These are phyloP conservation scores for Pseudeuparius sepicola DNA, from an alignment of 2,888 invertebrate genomes.

Conservation along the genomic window DNA sequence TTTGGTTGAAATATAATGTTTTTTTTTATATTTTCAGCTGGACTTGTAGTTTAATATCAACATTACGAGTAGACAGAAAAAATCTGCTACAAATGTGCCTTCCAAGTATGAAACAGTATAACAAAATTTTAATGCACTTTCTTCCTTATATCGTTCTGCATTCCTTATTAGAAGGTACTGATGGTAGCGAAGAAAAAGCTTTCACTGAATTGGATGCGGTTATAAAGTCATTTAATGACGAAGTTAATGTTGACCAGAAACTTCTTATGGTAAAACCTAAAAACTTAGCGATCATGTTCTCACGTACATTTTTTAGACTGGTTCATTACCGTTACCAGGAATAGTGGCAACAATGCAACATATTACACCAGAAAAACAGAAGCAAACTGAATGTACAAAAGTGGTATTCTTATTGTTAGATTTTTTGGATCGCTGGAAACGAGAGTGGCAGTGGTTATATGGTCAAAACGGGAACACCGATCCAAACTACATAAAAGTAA, in stretches of 20 bases:
- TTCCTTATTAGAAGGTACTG: conserved; percentile 46
- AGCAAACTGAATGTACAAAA: conserved; percentile 47
- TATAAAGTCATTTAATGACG: conserved; percentile 33
- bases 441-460: conserved; percentile 47
- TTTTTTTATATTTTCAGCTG: conserved; percentile 42
- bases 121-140: conserved; percentile 60
- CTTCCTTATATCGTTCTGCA: conserved; percentile 64
- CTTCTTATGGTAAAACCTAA: conserved; percentile 2
- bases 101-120: conserved; percentile 65
- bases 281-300: too few species aligned
- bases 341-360: background rate
- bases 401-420: conserved; percentile 64
- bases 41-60: conserved; percentile 58
- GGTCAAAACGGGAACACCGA: conserved; percentile 27
- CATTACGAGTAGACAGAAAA: conserved; percentile 49
- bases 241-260: conserved; percentile 23
- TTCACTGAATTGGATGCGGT: conserved; percentile 49
- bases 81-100: conserved; percentile 58
- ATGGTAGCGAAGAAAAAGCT: conserved; percentile 38
- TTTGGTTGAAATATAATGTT: conserved; percentile 6
- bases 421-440: conserved; percentile 64
- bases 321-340: too few species aligned
- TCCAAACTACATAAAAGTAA: conserved; percentile 29
- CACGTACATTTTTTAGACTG: too few species aligned
- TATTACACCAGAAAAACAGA: background rate